Percentiles rank a stretch among this genome's conserved stretches.
These are phyloP conservation scores for Prostheceraeus crozeri DNA, from an alignment of 2,888 invertebrate species.

Conservation along the genomic window DNA sequence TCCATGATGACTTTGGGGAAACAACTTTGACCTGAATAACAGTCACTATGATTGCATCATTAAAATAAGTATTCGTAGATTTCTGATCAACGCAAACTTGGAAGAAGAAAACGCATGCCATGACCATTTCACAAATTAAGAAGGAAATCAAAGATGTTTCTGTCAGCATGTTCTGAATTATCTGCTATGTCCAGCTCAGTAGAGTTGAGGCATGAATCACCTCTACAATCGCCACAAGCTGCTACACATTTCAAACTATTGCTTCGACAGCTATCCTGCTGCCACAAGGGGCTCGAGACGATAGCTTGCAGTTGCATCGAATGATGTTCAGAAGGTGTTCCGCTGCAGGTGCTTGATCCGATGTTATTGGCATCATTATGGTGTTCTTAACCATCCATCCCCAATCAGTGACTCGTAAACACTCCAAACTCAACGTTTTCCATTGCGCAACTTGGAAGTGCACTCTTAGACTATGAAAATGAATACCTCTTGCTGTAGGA, in stretches of 20 bases:
- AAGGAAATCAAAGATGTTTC: no score
- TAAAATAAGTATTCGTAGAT: no score
- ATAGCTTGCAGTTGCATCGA: slow-evolving; percentile 19
- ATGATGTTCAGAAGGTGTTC: slow-evolving; percentile 5
- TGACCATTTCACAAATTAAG: no score
- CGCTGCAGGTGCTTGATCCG: neutral
- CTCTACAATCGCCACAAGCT: slow-evolving; percentile 16
- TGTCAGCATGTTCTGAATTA: no score
- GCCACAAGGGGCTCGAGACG: slow-evolving; percentile 5
- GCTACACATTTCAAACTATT: no score
- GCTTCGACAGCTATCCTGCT: slow-evolving; percentile 5
- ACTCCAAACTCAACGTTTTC: neutral
- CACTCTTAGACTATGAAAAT: slow-evolving; percentile 12
- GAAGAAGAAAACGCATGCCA: no score
- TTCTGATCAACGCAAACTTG: no score
- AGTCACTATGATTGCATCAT: no score
- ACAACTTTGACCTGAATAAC: no score
- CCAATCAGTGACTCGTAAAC: neutral
- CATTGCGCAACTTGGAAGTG: slow-evolving; percentile 1
- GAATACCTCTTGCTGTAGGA: neutral
- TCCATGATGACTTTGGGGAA: no score
- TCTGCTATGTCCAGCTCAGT: no score
- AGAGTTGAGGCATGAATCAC: slow-evolving; percentile 9
- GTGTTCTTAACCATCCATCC: no score
- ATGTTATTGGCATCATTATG: neutral